Conservation (phyloP, 2,113 vertebrate species). For the Elaphurus davidianus region DNA sequence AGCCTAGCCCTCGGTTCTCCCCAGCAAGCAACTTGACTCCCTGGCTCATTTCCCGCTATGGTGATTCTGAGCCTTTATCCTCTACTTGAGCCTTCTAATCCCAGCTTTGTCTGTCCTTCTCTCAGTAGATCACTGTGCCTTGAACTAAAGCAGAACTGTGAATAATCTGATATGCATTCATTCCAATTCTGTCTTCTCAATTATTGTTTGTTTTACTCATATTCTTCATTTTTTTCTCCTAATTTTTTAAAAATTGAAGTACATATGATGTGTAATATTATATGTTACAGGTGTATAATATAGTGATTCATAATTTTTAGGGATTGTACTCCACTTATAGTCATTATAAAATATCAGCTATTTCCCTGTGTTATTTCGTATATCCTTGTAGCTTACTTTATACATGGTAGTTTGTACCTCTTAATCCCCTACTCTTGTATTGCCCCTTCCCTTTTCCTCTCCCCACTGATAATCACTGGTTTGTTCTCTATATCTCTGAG, state of each 20-base stretch:
- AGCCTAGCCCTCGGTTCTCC: neutral
- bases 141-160: neutral
- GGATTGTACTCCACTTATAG: neutral
- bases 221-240: neutral
- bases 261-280: neutral
- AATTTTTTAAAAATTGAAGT: neutral
- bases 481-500: neutral
- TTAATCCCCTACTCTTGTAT: neutral
- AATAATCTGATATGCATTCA: neutral
- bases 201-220: neutral
- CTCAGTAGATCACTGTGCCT: neutral
- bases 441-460: neutral
- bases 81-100: neutral
- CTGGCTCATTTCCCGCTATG: neutral
- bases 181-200: neutral
- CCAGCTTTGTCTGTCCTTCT: neutral
- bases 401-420: neutral
- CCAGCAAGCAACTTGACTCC: neutral
- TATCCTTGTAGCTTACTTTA: neutral
- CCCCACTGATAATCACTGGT: neutral
- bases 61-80: neutral
- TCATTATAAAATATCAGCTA: neutral
- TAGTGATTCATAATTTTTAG: neutral
- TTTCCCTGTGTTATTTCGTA: neutral
- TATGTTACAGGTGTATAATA: neutral